phyloP scores from a whole-genome alignment of 2,888 invertebrate genomes.

The Drosophila subsilvestris region DNA sequence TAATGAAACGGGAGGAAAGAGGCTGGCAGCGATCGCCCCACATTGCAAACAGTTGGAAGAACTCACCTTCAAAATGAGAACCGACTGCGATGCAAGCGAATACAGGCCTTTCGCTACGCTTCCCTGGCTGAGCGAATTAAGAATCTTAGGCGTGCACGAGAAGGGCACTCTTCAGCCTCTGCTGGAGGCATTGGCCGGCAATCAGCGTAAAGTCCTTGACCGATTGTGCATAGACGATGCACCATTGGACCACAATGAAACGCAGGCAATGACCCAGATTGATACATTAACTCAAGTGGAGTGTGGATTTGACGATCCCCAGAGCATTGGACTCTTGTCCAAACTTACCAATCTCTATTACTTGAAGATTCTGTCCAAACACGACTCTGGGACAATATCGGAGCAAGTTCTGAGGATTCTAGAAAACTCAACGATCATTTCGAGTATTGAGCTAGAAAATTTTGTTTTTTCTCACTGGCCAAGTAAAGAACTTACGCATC shows the following conservation, averaged over 20 bases:
- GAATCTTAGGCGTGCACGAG: slow-evolving; percentile 2
- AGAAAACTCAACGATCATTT: background rate
- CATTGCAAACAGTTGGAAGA: background rate
- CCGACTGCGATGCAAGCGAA: slow-evolving; percentile 1
- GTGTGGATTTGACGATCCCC: background rate
- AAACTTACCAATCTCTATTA: background rate
- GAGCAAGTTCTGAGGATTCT: background rate
- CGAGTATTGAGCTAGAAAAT: background rate
- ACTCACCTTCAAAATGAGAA: slow-evolving; percentile 4
- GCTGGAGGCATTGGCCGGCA: background rate
- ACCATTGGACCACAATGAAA: background rate
- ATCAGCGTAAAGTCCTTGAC: background rate
- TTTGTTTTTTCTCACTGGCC: background rate
- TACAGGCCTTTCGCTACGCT: slow-evolving; percentile 9
- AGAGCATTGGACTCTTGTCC: slow-evolving; percentile 1
- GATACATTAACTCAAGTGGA: background rate
- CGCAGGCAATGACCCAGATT: background rate
- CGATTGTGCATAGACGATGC: background rate
- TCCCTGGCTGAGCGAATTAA: background rate
- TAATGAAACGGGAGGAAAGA: background rate
- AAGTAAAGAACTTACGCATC: too few relatives aligned
- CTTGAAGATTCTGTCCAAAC: background rate
- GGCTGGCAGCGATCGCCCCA: slow-evolving; percentile 4
- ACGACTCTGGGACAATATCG: background rate
- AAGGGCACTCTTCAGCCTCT: slow-evolving; percentile 7